Percentiles rank a stretch among this genome's conserved stretches.
These are phyloP conservation scores for Cyclophora albipunctata DNA, from an alignment of 2,888 invertebrate genomes.

Conservation along the genomic window DNA sequence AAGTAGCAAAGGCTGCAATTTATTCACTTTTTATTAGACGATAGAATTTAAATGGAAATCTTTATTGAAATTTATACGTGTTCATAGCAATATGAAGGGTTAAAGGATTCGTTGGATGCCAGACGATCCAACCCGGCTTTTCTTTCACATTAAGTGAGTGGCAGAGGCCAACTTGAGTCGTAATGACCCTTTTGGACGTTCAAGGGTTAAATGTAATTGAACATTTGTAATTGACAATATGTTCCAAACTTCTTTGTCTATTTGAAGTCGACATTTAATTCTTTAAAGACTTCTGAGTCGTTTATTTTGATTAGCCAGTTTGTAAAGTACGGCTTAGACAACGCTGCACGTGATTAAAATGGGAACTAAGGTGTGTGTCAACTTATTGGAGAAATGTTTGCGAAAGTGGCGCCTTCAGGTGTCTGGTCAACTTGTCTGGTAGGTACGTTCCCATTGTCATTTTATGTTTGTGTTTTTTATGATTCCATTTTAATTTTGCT, in stretches of 20 bases:
- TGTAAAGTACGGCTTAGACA: not conserved
- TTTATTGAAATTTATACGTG: constrained; percentile 17
- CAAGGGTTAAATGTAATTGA: constrained; percentile 11
- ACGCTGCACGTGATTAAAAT: too few species aligned
- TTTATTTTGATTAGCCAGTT: constrained; percentile 13
- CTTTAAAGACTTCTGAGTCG: constrained; percentile 10
- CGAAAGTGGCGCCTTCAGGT: too few species aligned
- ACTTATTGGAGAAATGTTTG: too few species aligned
- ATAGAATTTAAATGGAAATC: constrained; percentile 15
- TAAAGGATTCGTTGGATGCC: constrained; percentile 14
- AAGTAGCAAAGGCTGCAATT: constrained; percentile 9
- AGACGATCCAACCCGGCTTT: constrained; percentile 10
- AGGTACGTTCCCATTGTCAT: too few species aligned
- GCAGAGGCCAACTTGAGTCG: constrained; percentile 12
- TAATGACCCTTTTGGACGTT: constrained; percentile 15
- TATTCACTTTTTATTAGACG: constrained; percentile 4
- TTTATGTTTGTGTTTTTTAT: too few species aligned
- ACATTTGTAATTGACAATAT: constrained; percentile 5
- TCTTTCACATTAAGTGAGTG: constrained; percentile 11
- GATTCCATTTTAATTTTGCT: too few species aligned
- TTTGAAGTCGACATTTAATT: constrained; percentile 5
- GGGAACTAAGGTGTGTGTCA: too few species aligned
- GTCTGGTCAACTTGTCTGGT: too few species aligned
- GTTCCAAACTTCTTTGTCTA: constrained; percentile 12
- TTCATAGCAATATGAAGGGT: constrained; percentile 10